These are phyloP conservation scores for Ormyrus nitidulus DNA, from an alignment of 2,888 invertebrate species.

Conservation along the genomic window DNA sequence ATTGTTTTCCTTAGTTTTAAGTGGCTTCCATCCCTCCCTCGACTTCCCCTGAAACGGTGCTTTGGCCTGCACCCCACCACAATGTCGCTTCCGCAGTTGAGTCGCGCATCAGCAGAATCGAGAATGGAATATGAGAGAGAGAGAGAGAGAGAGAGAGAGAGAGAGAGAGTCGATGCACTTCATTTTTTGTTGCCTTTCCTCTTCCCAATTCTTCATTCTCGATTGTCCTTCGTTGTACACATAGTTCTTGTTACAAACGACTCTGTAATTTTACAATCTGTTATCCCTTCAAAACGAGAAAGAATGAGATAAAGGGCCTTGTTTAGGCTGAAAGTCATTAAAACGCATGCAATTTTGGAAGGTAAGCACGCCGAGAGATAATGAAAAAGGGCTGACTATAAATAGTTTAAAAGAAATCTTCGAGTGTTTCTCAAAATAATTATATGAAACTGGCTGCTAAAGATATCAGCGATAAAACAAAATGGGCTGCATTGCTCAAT, in stretches of 20 bases:
- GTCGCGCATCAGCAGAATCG: slow-evolving; percentile 63
- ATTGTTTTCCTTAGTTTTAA: slow-evolving; percentile 70
- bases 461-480: no score
- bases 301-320: neutral
- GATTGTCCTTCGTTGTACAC: slow-evolving; percentile 4
- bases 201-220: slow-evolving; percentile 5
- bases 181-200: slow-evolving; percentile 7
- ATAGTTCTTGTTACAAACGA: slow-evolving; percentile 43
- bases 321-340: slow-evolving; percentile 10
- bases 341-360: slow-evolving; percentile 16
- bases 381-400: no score
- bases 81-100: slow-evolving; percentile 40
- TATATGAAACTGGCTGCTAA: no score
- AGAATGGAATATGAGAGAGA: slow-evolving; percentile 56
- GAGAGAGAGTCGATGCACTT: slow-evolving; percentile 51
- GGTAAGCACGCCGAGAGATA: no score
- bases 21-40: slow-evolving; percentile 60
- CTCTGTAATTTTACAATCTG: slow-evolving; percentile 53
- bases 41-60: slow-evolving; percentile 60
- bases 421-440: no score
- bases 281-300: slow-evolving; percentile 12
- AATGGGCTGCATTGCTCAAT: no score
- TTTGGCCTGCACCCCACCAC: slow-evolving; percentile 1
- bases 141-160: slow-evolving; percentile 45
- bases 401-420: no score